Base-by-base conservation (phyloP, 2,113 vertebrate genomes). In the Bubo bubo region DNA sequence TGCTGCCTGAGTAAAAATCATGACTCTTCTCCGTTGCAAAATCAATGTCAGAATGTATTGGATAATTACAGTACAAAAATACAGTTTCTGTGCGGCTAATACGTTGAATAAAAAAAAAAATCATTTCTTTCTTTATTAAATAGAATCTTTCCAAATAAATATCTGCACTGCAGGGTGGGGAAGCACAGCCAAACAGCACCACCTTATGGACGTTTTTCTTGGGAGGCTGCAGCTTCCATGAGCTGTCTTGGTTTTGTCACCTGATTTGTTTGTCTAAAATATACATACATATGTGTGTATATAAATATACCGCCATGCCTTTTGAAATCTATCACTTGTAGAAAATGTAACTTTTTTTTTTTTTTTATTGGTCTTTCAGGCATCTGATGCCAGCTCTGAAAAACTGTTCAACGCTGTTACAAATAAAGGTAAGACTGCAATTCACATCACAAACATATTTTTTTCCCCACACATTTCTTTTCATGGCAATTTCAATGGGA, bases 301-400 rank as follows among this genome's bases (percentile, higher is more conserved):
- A 63, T 91, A 91, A 83, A 90, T 90, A 80, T 7, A 60, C 53
- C 4, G 4, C 63, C 59, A 2, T 76, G 68, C 81, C 89, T 96
- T 59, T 37, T n/a, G 85, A 92, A 81, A 96, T 70, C 81, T 22
- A 7, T 88, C 92, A 58, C 88, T 86, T 41, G 85, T 24, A 28
- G 58, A 85, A 96, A 93, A 66, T 43, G 58, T 96, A 97, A 50
- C 88, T 26, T 56, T 18, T 21, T 35, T 27, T 91, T 59, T 70
- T 84, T 72, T 66, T 87, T 90, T 79, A 97, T 96, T 94, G 99
- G 71, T 98, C 88, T 98, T 98, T 79, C 98, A 99, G 99, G 99
- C 98, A 79, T 99, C 99, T 47, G 99, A 99, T 99, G 99, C 99
- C 97, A 98, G 98, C 98, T 99, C 99, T 72, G 99, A 99, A 97